These are phyloP conservation scores for Cercopithecus neglectus DNA, from an alignment of 2,797 vertebrate species.

Conservation along the genomic window DNA sequence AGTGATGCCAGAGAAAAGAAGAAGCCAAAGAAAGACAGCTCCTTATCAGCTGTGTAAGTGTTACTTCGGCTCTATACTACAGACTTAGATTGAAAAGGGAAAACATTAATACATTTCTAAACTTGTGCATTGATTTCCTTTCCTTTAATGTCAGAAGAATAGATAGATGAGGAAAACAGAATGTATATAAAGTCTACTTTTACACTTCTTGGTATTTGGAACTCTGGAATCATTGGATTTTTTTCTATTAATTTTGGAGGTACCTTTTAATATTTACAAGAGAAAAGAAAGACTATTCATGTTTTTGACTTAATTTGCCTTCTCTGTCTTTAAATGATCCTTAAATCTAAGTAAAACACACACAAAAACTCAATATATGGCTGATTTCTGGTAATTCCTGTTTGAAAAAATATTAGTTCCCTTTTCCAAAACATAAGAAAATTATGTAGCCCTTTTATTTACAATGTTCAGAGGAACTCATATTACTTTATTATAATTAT, in stretches of 20 bases:
- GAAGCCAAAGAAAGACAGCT: conserved; percentile 88
- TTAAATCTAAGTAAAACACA: background rate
- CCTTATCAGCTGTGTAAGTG: conserved; percentile 90
- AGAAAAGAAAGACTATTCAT: background rate
- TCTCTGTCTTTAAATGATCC: background rate
- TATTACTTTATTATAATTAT: background rate
- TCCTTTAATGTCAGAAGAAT: background rate
- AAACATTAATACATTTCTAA: background rate
- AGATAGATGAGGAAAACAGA: background rate
- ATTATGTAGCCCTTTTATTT: background rate
- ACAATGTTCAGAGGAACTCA: background rate
- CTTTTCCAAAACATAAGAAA: too few species aligned
- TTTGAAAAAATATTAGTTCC: background rate
- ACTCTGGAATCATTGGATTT: background rate
- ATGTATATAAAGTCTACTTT: background rate
- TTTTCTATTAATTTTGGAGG: background rate
- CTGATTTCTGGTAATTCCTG: background rate
- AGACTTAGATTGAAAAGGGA: too few species aligned
- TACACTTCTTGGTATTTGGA: background rate
- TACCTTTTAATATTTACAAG: background rate
- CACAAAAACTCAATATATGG: background rate
- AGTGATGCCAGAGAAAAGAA: conserved; percentile 89
- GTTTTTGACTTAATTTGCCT: background rate
- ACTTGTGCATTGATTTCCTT: background rate
- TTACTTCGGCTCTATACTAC: background rate